Percentiles rank a stretch among this genome's conserved stretches.
Conservation (phyloP, 2,888 invertebrate genomes). For the Serrognathus titanus region DNA sequence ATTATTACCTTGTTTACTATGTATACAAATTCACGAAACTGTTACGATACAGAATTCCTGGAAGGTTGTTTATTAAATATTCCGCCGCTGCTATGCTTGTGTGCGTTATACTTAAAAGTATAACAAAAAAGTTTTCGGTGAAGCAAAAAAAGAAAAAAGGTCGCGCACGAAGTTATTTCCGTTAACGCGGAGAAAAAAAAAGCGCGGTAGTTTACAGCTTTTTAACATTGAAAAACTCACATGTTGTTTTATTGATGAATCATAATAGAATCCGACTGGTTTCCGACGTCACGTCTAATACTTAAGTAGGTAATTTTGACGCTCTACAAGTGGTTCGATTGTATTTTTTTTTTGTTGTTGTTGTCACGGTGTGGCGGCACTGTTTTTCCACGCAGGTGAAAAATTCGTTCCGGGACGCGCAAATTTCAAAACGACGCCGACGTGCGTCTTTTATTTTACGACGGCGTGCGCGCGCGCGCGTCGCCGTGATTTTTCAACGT, state of each 20-base stretch:
- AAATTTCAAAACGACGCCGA: neutral
- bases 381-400: neutral
- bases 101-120: neutral
- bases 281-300: conserved; percentile 22
- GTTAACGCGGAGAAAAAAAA: conserved; percentile 6
- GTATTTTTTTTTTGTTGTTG: conserved; percentile 4
- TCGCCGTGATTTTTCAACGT: neutral
- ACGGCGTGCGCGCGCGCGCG: neutral
- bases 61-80: neutral
- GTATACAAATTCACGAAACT: no score
- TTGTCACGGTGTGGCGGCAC: neutral
- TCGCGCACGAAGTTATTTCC: conserved; percentile 11
- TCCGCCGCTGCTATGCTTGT: neutral
- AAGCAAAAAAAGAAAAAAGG: neutral
- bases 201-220: conserved; percentile 13
- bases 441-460: neutral
- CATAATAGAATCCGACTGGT: conserved; percentile 29
- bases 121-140: conserved; percentile 1
- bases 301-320: conserved; percentile 7
- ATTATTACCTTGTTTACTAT: no score
- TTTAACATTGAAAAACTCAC: conserved; percentile 31
- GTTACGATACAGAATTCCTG: conserved; percentile 7
- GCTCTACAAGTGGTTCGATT: conserved; percentile 2
- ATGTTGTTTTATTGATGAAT: conserved; percentile 34
- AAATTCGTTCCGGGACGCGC: conserved; percentile 1